These are phyloP conservation scores for Drosophila orosa DNA, from an alignment of 1,140 invertebrate species.

Conservation along the genomic window DNA sequence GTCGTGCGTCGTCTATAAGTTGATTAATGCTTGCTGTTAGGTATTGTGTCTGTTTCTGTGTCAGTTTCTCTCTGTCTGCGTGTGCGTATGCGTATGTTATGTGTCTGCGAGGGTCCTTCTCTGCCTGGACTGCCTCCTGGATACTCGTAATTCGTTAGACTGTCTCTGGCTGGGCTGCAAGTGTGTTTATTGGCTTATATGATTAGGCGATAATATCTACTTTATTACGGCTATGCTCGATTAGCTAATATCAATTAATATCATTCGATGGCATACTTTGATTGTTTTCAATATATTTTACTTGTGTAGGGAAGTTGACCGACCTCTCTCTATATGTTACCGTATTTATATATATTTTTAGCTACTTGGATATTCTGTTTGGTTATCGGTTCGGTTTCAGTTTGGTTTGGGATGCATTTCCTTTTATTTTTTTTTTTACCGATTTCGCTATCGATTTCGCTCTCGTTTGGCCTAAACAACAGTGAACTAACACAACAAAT, in stretches of 20 bases:
- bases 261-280: slow-evolving; percentile 81
- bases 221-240: slow-evolving; percentile 64
- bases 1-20: slow-evolving; percentile 34
- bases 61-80: slow-evolving; percentile 2
- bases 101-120: slow-evolving; percentile 17
- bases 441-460: slow-evolving; percentile 21
- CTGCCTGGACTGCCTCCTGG: slow-evolving; percentile 22
- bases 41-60: slow-evolving; percentile 29
- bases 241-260: slow-evolving; percentile 81
- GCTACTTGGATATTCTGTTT: slow-evolving; percentile 42
- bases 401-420: slow-evolving; percentile 23
- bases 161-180: slow-evolving; percentile 38
- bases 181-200: slow-evolving; percentile 54
- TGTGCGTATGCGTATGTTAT: slow-evolving; percentile 2
- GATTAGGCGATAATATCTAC: slow-evolving; percentile 63
- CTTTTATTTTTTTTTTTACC: slow-evolving; percentile 14
- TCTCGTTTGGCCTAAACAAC: slow-evolving; percentile 59
- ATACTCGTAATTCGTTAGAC: slow-evolving; percentile 21
- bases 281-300: slow-evolving; percentile 73
- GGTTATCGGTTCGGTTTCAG: slow-evolving; percentile 37
- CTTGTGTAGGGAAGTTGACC: slow-evolving; percentile 35
- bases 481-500: slow-evolving; percentile 84
- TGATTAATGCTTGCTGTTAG: slow-evolving; percentile 53
- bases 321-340: slow-evolving; percentile 33
- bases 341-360: slow-evolving; percentile 37